Evolutionary conservation across 2,888 invertebrate genomes (phyloP).

Genomic region (Agrochola litura): DNA sequence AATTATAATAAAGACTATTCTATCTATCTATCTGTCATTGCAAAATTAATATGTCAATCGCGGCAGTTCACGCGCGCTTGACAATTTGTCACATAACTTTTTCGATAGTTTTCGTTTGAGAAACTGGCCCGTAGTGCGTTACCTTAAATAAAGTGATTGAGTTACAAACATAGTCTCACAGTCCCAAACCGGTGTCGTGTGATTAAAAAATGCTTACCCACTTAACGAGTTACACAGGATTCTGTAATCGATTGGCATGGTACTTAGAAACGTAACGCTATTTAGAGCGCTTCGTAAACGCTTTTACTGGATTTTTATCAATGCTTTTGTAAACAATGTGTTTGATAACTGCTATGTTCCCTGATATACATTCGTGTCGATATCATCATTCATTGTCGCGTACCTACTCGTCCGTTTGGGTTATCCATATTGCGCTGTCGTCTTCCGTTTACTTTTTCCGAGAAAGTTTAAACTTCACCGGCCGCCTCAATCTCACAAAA

Average conservation of each 20-base stretch:
- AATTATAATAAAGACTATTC: too few relatives aligned
- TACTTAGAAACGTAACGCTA: conserved; percentile 67
- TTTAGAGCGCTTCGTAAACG: conserved; percentile 74
- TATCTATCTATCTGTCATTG: background rate
- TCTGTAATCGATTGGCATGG: conserved; percentile 64
- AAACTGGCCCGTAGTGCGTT: too few relatives aligned
- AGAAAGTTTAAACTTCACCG: background rate
- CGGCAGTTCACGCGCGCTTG: background rate
- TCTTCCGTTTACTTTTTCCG: background rate
- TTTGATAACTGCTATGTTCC: conserved; percentile 78
- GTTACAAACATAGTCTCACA: background rate
- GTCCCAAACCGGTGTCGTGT: background rate
- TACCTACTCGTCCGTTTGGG: conserved; percentile 46
- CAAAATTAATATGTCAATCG: background rate
- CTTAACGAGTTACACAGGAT: conserved; percentile 47
- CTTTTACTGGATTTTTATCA: conserved; percentile 84
- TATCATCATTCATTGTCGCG: conserved; percentile 73
- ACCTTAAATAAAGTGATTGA: background rate
- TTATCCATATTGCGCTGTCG: conserved; percentile 23
- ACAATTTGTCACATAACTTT: background rate
- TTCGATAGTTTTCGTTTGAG: background rate
- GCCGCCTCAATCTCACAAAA: background rate
- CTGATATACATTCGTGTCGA: conserved; percentile 74
- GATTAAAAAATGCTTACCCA: conserved; percentile 24
- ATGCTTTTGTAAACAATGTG: conserved; percentile 81